Conservation (phyloP, 2,113 vertebrate species). For the Chaetura pelagica region DNA sequence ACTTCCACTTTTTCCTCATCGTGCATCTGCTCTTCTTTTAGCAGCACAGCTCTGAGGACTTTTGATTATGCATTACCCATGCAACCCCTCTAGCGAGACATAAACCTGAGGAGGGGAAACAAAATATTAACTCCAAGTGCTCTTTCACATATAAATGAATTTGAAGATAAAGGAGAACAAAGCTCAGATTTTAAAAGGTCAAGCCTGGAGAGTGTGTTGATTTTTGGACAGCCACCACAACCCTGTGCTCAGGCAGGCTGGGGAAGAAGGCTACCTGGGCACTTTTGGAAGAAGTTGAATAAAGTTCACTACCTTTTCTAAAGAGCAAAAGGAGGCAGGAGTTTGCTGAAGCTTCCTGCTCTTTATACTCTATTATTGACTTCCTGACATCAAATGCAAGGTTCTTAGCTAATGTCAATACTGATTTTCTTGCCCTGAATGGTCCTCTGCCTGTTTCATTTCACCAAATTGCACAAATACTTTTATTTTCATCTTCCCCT, state of each 20-base stretch:
- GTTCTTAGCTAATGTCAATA: not conserved
- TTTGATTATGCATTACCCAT: not conserved
- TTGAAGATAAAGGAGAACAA: not conserved
- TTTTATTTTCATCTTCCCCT: not conserved
- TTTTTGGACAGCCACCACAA: not conserved
- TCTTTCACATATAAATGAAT: not conserved
- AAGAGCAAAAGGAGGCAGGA: slow-evolving; percentile 9
- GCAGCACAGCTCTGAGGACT: not conserved
- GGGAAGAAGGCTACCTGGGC: not conserved
- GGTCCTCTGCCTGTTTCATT: not conserved
- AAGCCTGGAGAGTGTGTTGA: not conserved
- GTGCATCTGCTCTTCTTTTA: not conserved
- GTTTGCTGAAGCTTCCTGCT: slow-evolving; percentile 19
- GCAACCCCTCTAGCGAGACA: not conserved
- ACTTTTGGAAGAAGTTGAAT: not conserved
- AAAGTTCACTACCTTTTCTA: slow-evolving; percentile 33
- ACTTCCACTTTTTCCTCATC: not conserved
- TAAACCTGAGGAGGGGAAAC: not conserved
- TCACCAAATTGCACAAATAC: not conserved
- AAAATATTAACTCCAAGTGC: not conserved
- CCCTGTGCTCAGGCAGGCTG: not conserved
- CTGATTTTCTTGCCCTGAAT: not conserved
- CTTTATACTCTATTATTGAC: not conserved
- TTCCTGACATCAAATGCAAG: not conserved
- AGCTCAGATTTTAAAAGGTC: slow-evolving; percentile 38